Base-by-base conservation (phyloP, 2,797 vertebrate genomes). In the Synaphobranchus kaupii region DNA sequence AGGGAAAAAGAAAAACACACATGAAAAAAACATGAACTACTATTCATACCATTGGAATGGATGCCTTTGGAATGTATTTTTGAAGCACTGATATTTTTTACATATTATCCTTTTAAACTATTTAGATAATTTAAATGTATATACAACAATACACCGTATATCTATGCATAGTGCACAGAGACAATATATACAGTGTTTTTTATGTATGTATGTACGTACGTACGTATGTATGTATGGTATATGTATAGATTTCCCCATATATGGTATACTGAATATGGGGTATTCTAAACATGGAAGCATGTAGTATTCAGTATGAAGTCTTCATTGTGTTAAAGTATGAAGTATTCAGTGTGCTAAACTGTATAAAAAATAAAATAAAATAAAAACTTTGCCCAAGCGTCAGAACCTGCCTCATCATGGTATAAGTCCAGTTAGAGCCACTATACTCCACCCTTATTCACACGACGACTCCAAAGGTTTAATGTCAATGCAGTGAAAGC, bases 21-120 rank as follows among this genome's bases (percentile, higher is more conserved):
- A 58, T 88, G 87, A 86, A 58, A 2, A 58, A 20, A 58, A 58
- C 15, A 58, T 88, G 87, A 86, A 87, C 89, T 34, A 12, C 44
- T 78, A 78, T 34, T 34, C 10, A 39, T 39, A 39, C 39, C 3
- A 39, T 89, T 90, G 84, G 86, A 89, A 90, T 90, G 89, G 91
- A 91, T 88, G 90, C 89, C 91, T 13, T 82, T 87, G 89, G 88
- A 87, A 84, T 89, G 17, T 22, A 91, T 93, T 92, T 31, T 28
- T 73, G 68, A 73, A 34, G 28, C 90, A 91, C 88, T 88, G 17
- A 17, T 56, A 56, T 56, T 56, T 56, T 56, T 6, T 56, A 56
- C 58, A 17, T 60, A 17, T 15, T 5, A 60, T 60, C 20, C 58
- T 4, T 60, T 60, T 22, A 17, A 17, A 60, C 15, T 17, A 60